These are phyloP conservation scores for Oncorhynchus tshawytscha DNA, from an alignment of 2,113 vertebrate species.

Conservation along the genomic window DNA sequence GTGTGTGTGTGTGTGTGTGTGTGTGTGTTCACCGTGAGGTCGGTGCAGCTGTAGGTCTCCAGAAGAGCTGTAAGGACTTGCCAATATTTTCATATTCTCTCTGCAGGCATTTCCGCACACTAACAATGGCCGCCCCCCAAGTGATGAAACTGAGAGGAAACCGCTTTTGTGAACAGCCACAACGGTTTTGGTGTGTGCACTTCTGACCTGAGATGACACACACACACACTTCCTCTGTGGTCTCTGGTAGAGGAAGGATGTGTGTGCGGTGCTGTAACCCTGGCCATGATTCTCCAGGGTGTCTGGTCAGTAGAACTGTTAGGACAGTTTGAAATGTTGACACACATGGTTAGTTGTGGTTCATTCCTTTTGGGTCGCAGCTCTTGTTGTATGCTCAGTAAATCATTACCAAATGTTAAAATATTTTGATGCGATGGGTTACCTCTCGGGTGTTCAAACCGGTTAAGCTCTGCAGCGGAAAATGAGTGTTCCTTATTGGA, in stretches of 20 bases:
- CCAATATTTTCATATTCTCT: slow-evolving; percentile 78
- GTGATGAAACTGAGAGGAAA: slow-evolving; percentile 75
- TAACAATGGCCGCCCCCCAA: slow-evolving; percentile 73
- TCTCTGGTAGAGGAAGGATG: no score
- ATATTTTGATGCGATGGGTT: no score
- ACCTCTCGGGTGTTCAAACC: no score
- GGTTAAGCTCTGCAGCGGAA: no score
- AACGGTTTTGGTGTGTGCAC: slow-evolving; percentile 44
- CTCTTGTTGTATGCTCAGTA: no score
- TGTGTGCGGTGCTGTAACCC: no score
- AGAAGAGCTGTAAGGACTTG: slow-evolving; percentile 74
- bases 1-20: slow-evolving; percentile 44
- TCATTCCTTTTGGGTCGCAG: no score
- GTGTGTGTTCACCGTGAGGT: slow-evolving; percentile 28
- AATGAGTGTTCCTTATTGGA: no score
- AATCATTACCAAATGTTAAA: no score
- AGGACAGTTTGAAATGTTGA: no score
- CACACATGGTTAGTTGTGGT: no score
- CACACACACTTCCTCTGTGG: neutral
- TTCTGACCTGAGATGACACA: slow-evolving; percentile 51
- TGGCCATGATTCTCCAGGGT: no score
- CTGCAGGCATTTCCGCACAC: slow-evolving; percentile 78
- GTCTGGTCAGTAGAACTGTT: slow-evolving; percentile 35
- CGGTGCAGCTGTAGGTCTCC: slow-evolving; percentile 62
- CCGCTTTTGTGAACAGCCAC: slow-evolving; percentile 66